These are phyloP conservation scores for Pararge aegeria DNA, from an alignment of 1,140 invertebrate genomes.

Conservation along the genomic window DNA sequence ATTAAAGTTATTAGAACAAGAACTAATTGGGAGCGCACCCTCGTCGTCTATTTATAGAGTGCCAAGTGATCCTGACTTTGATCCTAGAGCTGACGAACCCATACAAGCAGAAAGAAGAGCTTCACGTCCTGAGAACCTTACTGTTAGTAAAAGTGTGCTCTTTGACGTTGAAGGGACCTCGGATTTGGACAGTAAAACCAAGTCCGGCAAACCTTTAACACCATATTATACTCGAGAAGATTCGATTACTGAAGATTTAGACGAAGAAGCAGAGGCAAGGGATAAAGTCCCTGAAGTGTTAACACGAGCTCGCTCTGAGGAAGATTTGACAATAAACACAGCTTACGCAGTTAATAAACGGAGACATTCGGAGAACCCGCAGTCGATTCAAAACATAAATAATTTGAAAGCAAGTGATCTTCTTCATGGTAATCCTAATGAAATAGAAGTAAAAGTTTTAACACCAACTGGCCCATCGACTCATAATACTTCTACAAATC, in stretches of 20 bases:
- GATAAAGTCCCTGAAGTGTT: conserved; percentile 80
- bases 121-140: conserved; percentile 82
- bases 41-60: conserved; percentile 71
- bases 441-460: conserved; percentile 81
- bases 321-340: conserved; percentile 79
- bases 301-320: conserved; percentile 79
- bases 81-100: conserved; percentile 83
- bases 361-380: conserved; percentile 70
- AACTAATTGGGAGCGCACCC: conserved; percentile 81
- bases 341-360: conserved; percentile 58
- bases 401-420: conserved; percentile 76
- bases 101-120: conserved; percentile 68
- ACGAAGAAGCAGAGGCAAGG: conserved; percentile 70
- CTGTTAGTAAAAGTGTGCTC: conserved; percentile 84
- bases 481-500: conserved; percentile 53
- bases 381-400: conserved; percentile 40
- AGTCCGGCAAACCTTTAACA: conserved; percentile 85
- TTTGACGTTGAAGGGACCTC: conserved; percentile 80
- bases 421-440: conserved; percentile 80
- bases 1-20: conserved; percentile 88
- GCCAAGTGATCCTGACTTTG: conserved; percentile 86
- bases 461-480: conserved; percentile 73
- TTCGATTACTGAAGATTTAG: conserved; percentile 79
- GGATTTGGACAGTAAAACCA: conserved; percentile 56
- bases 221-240: conserved; percentile 86